phyloP scores from a whole-genome alignment of 2,113 vertebrate genomes.

The Pithys albifrons region DNA sequence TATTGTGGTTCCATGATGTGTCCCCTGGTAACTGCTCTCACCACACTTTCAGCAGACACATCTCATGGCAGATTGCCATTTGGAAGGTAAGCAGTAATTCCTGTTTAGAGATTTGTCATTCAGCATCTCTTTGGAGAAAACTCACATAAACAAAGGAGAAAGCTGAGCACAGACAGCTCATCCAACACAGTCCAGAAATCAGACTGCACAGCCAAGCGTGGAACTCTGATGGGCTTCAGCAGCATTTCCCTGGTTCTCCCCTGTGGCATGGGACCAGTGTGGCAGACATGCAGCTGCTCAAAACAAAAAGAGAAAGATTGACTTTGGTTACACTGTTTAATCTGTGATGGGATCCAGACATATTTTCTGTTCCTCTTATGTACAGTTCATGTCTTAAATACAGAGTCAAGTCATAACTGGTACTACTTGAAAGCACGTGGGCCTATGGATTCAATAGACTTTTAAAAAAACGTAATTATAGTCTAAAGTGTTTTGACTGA shows the following conservation, averaged over 20 bases:
- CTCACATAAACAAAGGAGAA: background rate
- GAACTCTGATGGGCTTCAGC: background rate
- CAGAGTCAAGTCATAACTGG: background rate
- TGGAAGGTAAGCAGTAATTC: background rate
- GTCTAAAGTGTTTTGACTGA: background rate
- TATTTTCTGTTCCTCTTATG: background rate
- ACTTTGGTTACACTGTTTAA: background rate
- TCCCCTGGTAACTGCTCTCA: background rate
- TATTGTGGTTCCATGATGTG: background rate
- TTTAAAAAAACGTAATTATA: background rate
- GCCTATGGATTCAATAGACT: background rate
- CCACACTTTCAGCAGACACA: background rate
- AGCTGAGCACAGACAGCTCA: background rate
- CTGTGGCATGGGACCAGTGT: accelerated
- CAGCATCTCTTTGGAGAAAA: background rate
- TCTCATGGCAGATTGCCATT: background rate
- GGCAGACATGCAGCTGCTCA: background rate
- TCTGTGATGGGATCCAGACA: background rate
- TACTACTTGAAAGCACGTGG: background rate
- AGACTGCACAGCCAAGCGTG: background rate
- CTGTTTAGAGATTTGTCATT: background rate
- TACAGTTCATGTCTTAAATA: background rate
- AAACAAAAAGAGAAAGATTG: background rate
- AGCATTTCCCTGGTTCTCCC: background rate
- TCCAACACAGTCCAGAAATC: background rate